A percentile compares a stretch with the other conserved stretches of the same genome.
phyloP scores from a whole-genome alignment of 2,797 vertebrate genomes.

The Sebastes flavidus region DNA sequence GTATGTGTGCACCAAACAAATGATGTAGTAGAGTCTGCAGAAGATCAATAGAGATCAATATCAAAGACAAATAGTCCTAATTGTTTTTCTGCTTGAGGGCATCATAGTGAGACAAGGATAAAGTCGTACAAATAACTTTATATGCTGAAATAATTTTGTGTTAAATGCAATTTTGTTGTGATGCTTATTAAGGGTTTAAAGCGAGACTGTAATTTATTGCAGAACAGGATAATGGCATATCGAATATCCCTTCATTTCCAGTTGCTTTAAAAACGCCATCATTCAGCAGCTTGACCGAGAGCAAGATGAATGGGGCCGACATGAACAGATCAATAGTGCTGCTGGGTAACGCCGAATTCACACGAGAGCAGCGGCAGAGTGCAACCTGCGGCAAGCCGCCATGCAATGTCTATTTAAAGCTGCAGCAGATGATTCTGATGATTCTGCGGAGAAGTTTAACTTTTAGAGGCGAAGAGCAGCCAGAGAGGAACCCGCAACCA shows the following conservation, averaged over 20 bases:
- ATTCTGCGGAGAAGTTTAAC: too few relatives aligned
- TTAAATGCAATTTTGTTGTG: background rate
- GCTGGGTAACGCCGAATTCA: background rate
- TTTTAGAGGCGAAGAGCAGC: too few relatives aligned
- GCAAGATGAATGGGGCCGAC: background rate
- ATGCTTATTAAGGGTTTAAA: background rate
- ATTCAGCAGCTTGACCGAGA: background rate
- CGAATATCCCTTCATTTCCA: background rate
- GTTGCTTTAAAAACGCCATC: background rate
- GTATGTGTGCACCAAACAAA: background rate
- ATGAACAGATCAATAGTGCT: background rate
- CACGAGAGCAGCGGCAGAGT: too few relatives aligned
- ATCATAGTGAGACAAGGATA: background rate
- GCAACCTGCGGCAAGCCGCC: too few relatives aligned
- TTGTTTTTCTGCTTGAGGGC: background rate
- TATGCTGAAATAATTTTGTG: background rate
- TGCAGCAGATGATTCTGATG: too few relatives aligned
- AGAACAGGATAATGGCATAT: background rate
- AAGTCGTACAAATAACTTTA: background rate
- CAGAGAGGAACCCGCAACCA: too few relatives aligned
- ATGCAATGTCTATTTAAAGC: too few relatives aligned
- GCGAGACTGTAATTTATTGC: background rate
- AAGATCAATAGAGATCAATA: background rate
- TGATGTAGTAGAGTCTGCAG: background rate
- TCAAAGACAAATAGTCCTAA: background rate